Evolutionary conservation across 2,888 invertebrate species (phyloP).

Genomic region (Temnothorax rugatulus): DNA sequence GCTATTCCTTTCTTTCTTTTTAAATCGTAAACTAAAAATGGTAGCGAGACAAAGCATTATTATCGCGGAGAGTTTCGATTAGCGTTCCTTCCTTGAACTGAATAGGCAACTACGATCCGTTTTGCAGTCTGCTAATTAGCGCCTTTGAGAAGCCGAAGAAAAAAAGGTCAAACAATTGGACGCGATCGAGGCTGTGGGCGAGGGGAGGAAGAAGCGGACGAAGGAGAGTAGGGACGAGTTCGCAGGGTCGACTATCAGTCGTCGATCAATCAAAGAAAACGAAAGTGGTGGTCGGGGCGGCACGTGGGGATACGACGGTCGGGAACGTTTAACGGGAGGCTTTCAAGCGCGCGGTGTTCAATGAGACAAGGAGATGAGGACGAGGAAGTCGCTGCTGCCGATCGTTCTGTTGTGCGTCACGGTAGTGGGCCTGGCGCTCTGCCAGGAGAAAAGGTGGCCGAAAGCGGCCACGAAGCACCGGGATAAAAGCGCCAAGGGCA

Average conservation of each 20-base stretch:
- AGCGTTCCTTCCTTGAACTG: neutral
- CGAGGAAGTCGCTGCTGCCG: slow-evolving; percentile 75
- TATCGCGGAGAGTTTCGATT: neutral
- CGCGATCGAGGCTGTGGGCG: neutral
- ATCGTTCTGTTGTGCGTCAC: slow-evolving; percentile 71
- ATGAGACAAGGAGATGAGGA: slow-evolving; percentile 81
- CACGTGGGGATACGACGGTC: slow-evolving; percentile 57
- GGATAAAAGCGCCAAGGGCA: slow-evolving; percentile 68
- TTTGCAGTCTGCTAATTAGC: slow-evolving; percentile 28
- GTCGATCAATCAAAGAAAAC: slow-evolving; percentile 64
- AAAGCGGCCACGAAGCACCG: slow-evolving; percentile 58
- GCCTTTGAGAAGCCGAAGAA: neutral
- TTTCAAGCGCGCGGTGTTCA: slow-evolving; percentile 73
- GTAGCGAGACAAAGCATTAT: neutral
- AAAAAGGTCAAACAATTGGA: slow-evolving; percentile 6
- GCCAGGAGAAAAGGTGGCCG: slow-evolving; percentile 63
- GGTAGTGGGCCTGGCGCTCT: slow-evolving; percentile 61
- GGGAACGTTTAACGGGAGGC: slow-evolving; percentile 65
- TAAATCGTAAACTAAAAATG: neutral
- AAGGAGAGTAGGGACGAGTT: slow-evolving; percentile 39
- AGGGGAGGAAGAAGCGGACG: slow-evolving; percentile 5
- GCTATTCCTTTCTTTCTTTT: neutral
- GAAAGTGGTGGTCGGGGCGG: slow-evolving; percentile 54
- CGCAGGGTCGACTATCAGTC: slow-evolving; percentile 55
- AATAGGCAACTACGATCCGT: neutral